A percentile compares a stretch with the other conserved stretches of the same genome.
Evolutionary conservation across 2,888 invertebrate genomes (phyloP).

Genomic region (Pherbina coryleti): DNA sequence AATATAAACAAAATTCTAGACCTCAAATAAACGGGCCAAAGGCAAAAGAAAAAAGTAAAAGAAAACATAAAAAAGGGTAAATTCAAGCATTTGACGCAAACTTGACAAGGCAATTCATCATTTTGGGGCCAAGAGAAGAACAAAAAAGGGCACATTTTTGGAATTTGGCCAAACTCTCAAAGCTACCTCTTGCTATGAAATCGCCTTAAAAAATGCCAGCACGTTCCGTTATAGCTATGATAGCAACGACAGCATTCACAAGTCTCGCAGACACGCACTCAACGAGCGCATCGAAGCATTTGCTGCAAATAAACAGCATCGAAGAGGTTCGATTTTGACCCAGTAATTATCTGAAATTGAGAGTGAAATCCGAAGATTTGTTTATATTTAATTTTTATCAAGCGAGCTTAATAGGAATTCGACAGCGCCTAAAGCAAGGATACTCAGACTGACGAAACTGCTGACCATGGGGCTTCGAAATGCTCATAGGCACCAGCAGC

Average conservation of each 20-base stretch:
- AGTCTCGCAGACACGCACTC: not conserved
- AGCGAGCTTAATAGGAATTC: slow-evolving; percentile 5
- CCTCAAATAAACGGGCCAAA: not conserved
- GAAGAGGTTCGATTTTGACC: slow-evolving; percentile 54
- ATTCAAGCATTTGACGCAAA: not conserved
- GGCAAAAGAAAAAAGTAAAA: not conserved
- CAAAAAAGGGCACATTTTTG: not conserved
- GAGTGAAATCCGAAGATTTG: slow-evolving; percentile 57
- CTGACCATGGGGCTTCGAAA: not conserved
- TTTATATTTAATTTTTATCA: slow-evolving; percentile 22
- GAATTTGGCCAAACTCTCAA: not conserved
- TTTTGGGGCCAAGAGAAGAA: not conserved
- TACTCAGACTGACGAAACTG: not conserved
- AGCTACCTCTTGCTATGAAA: not conserved
- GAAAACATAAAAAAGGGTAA: not conserved
- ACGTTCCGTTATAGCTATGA: not conserved
- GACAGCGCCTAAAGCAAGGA: slow-evolving; percentile 42
- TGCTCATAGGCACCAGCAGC: not conserved
- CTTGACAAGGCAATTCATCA: not conserved
- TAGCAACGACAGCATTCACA: not conserved
- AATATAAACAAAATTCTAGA: not conserved
- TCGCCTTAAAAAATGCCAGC: not conserved
- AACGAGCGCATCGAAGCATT: not conserved
- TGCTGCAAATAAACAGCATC: not conserved
- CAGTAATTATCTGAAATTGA: slow-evolving; percentile 66